Evolutionary conservation across 2,113 vertebrate genomes (phyloP).

Genomic region (Sphyrna mokarran): DNA sequence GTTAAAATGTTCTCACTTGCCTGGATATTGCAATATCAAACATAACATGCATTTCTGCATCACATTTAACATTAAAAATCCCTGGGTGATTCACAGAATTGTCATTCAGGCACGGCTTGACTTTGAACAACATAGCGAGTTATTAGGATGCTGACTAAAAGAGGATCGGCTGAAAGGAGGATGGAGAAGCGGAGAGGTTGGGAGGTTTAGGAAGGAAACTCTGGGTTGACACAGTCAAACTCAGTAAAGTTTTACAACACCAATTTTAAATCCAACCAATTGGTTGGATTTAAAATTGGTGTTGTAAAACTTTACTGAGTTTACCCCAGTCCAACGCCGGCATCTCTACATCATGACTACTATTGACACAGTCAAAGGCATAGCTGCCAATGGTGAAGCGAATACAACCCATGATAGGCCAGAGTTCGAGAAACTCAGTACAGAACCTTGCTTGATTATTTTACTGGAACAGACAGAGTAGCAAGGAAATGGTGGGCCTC

Average conservation of each 20-base stretch:
- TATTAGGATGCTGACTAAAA: background rate
- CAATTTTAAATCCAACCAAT: too few species aligned
- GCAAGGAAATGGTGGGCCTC: background rate
- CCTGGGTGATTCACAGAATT: background rate
- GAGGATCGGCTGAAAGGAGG: background rate
- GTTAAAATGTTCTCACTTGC: background rate
- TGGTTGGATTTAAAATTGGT: too few species aligned
- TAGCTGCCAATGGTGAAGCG: too few species aligned
- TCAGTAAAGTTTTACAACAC: too few species aligned
- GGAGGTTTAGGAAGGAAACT: too few species aligned
- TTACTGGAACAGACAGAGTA: background rate
- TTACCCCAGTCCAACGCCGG: too few species aligned
- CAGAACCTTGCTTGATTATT: background rate
- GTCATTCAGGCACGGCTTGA: background rate
- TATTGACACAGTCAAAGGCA: too few species aligned
- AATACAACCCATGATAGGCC: background rate
- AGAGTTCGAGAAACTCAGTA: background rate
- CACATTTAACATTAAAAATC: background rate
- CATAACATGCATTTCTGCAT: background rate
- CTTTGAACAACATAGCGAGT: background rate
- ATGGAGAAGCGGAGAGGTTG: too few species aligned
- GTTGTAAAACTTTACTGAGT: too few species aligned
- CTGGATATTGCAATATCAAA: background rate
- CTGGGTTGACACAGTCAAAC: too few species aligned
- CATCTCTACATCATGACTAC: too few species aligned